Conservation (phyloP, 2,797 vertebrate genomes). For the Sebastes aleutianus region DNA sequence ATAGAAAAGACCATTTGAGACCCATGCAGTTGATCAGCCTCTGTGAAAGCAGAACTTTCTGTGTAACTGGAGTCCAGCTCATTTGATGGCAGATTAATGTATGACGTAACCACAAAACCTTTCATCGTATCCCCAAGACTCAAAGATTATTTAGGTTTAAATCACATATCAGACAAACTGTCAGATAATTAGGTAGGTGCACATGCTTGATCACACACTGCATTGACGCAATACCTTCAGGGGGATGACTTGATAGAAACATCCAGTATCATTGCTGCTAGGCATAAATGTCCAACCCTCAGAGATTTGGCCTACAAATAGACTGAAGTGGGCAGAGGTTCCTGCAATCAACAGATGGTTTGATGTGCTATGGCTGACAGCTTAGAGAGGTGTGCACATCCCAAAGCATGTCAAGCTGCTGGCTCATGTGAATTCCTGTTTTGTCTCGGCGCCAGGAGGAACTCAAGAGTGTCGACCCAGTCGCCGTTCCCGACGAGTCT, state of each 20-base stretch:
- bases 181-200: not conserved
- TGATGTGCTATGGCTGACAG: slow-evolving; percentile 78
- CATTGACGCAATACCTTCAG: not conserved
- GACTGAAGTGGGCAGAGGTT: slow-evolving; percentile 51
- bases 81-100: too few relatives aligned
- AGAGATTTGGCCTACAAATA: slow-evolving; percentile 41
- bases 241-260: not conserved
- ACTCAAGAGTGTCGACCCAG: slow-evolving; percentile 54
- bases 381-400: slow-evolving; percentile 74
- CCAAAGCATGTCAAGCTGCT: slow-evolving; percentile 70
- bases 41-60: too few relatives aligned
- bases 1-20: too few relatives aligned
- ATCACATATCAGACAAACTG: not conserved
- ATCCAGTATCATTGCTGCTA: not conserved
- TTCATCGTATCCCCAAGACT: not conserved
- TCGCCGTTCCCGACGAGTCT: slow-evolving; percentile 46
- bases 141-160: not conserved
- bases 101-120: not conserved
- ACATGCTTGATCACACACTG: not conserved
- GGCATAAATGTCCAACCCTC: slow-evolving; percentile 28
- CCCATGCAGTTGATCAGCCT: too few relatives aligned
- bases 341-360: slow-evolving; percentile 76
- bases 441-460: slow-evolving; percentile 62
- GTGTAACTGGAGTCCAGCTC: too few relatives aligned
- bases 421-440: slow-evolving; percentile 68